phyloP scores from a whole-genome alignment of 2,888 invertebrate genomes.

The Biston betularia region DNA sequence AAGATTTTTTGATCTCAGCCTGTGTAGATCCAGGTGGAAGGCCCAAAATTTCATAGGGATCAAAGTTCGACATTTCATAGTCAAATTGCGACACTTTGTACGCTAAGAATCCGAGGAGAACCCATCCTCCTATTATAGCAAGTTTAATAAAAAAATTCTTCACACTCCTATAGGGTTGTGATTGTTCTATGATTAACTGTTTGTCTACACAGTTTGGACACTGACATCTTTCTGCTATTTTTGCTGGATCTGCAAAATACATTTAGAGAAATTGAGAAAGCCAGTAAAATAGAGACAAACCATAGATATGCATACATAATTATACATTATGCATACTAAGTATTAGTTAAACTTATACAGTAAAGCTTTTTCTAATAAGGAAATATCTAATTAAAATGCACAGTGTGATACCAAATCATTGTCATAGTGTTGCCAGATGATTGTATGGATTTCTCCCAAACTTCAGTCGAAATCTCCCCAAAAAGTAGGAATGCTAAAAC shows the following conservation, averaged over 20 bases:
- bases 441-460: too few species aligned
- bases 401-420: constrained; percentile 30
- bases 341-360: neutral
- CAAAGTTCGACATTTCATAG: constrained; percentile 99
- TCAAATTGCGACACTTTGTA: constrained; percentile 98
- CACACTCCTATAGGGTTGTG: constrained; percentile 95
- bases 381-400: constrained; percentile 30
- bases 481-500: too few species aligned
- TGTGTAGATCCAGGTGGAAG: constrained; percentile 95
- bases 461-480: too few species aligned
- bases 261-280: constrained; percentile 1
- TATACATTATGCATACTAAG: neutral
- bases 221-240: constrained; percentile 92
- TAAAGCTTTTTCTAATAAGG: constrained; percentile 5
- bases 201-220: constrained; percentile 96
- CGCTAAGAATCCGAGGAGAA: constrained; percentile 91
- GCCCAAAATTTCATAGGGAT: constrained; percentile 98
- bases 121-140: constrained; percentile 93
- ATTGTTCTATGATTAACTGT: constrained; percentile 91
- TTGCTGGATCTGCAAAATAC: constrained; percentile 89
- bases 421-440: neutral
- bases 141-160: constrained; percentile 93
- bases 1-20: constrained; percentile 97
- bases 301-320: neutral
- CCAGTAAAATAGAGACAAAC: neutral